A percentile compares a stretch with the other conserved stretches of the same genome.
Conservation (phyloP, 2,888 invertebrate species). For the Yponomeuta sedellus region DNA sequence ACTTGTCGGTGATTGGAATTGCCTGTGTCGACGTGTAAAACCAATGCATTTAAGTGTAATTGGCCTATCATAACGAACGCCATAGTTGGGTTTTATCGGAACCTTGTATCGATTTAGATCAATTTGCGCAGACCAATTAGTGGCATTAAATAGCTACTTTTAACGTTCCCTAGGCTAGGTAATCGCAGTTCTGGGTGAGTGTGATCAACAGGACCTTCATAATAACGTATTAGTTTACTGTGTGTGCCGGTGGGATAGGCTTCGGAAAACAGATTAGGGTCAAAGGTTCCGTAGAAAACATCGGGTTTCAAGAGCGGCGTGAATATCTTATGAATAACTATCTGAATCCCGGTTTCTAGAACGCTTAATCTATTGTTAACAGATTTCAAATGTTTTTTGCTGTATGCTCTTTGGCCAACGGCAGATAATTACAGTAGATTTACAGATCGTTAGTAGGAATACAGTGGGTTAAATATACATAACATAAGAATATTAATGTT, state of each 20-base stretch:
- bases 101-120: constrained; percentile 25
- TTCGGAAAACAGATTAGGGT: constrained; percentile 6
- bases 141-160: constrained; percentile 28
- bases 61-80: constrained; percentile 25
- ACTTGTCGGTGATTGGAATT: constrained; percentile 10
- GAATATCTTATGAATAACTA: background rate
- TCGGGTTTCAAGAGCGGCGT: background rate
- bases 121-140: constrained; percentile 28
- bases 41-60: constrained; percentile 34
- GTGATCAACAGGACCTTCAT: constrained; percentile 28
- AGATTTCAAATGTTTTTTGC: too few species aligned
- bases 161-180: constrained; percentile 25
- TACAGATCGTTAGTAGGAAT: too few species aligned
- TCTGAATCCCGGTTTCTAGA: too few species aligned
- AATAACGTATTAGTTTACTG: constrained; percentile 37
- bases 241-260: constrained; percentile 24
- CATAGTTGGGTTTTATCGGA: constrained; percentile 30
- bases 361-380: too few species aligned
- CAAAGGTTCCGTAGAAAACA: background rate
- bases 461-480: background rate
- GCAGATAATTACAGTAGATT: too few species aligned
- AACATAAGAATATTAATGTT: background rate
- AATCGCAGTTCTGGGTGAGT: constrained; percentile 27
- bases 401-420: too few species aligned
- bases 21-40: constrained; percentile 38